Percentiles rank a stretch among this genome's conserved stretches.
Evolutionary conservation across 1,140 invertebrate species (phyloP).

Genomic region (Magallana ariakensis): DNA sequence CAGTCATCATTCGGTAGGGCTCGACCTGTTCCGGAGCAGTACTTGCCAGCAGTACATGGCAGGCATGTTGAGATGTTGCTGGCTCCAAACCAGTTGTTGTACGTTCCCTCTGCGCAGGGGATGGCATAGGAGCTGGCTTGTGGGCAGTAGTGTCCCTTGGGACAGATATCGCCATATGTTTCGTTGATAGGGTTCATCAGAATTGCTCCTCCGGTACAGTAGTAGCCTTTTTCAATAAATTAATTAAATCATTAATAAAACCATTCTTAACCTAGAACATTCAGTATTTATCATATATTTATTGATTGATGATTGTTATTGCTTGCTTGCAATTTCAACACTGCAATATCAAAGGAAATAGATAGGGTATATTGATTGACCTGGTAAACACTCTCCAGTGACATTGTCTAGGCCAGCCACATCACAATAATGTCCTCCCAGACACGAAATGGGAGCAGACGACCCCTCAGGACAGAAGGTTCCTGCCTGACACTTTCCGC

Average conservation of each 20-base stretch:
- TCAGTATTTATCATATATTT: neutral
- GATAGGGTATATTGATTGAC: constrained; percentile 1
- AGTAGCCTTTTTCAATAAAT: constrained; percentile 63
- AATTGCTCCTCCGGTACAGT: constrained; percentile 71
- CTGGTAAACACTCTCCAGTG: constrained; percentile 70
- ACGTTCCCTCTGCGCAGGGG: constrained; percentile 71
- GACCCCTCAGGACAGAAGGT: constrained; percentile 75
- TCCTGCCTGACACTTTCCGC: constrained; percentile 74
- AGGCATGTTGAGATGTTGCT: constrained; percentile 74
- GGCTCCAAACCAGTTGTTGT: constrained; percentile 69
- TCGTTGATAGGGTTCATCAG: constrained; percentile 74
- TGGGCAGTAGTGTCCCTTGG: constrained; percentile 77
- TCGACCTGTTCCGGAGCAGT: constrained; percentile 73
- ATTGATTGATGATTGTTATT: too few relatives aligned
- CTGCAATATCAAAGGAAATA: too few relatives aligned
- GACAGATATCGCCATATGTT: constrained; percentile 75
- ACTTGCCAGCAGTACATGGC: constrained; percentile 75
- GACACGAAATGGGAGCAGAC: constrained; percentile 66
- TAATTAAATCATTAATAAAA: too few relatives aligned
- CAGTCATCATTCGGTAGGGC: constrained; percentile 72
- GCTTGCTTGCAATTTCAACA: too few relatives aligned
- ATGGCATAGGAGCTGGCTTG: constrained; percentile 67
- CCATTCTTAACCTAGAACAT: too few relatives aligned
- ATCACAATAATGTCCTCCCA: constrained; percentile 75
- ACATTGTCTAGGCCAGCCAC: constrained; percentile 68